Evolutionary conservation across 2,113 vertebrate species (phyloP), one percentile per base, ranked within the genome.

Genomic region (Xiphorhynchus elegans): DNA sequence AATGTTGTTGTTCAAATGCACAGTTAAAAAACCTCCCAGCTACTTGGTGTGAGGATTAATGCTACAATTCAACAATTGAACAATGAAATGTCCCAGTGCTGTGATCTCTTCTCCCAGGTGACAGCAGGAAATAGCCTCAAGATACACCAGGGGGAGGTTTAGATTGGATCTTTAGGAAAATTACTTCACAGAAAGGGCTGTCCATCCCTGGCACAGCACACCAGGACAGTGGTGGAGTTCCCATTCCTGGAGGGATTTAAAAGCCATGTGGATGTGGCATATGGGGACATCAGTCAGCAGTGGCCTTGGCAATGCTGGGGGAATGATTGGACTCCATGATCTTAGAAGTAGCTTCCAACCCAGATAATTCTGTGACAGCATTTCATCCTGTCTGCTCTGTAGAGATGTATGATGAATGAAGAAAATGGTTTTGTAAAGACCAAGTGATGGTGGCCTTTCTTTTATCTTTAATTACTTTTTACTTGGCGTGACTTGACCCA

Each of bases 271-370:
- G 47, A 31, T 40, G 60, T 69, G 39, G 16, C 17, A 31, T 1
- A 0, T 40, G 46, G 39, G 39, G n/a, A 29, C 11, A 3, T 3
- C 5, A 7, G 10, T 12, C 1, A 60, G 24, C 25, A 6, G 8
- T 59, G 53, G 23, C 16, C 29, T 62, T 29, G 7, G 29, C 13
- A 47, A 24, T 4, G 47, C 29, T 60, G 62, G 4, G 7, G 46
- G 4, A 7, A 47, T 1, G 2, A 8, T 21, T 60, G 28, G 20
- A n/a, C 19, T 60, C 4, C 7, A 46, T 60, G 19, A 8, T 46
- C 17, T 46, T 53, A 37, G n/a, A 46, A 28, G 2, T 37, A 14
- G 53, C 44, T 75, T 35, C 17, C 29, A 69, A 8, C 39, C 33
- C 39, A 75, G 53, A 53, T 29, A 12, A 11, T 75, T 59, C 29